phyloP scores from a whole-genome alignment of 1,140 invertebrate genomes.

The Brachionus calyciflorus region DNA sequence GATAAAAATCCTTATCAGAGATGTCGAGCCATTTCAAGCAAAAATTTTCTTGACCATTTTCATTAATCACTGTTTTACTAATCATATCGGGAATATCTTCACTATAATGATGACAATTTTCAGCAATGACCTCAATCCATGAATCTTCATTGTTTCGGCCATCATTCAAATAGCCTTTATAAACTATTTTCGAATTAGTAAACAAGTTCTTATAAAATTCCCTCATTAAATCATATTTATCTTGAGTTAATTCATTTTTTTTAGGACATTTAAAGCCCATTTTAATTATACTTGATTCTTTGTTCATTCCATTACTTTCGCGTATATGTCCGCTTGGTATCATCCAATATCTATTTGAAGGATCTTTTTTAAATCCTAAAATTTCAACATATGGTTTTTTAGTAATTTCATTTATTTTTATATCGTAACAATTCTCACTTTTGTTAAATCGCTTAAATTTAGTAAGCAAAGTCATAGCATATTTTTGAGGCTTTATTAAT shows the following conservation, averaged over 20 bases:
- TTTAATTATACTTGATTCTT: not conserved
- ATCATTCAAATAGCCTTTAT: slow-evolving; percentile 16
- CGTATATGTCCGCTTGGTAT: not conserved
- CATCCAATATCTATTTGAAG: slow-evolving; percentile 11
- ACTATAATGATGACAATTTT: slow-evolving; percentile 25
- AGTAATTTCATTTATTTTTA: not conserved
- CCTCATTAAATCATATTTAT: not conserved
- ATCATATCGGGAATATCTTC: not conserved
- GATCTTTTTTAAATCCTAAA: slow-evolving; percentile 13
- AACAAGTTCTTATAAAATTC: not conserved
- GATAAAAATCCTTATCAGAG: not conserved
- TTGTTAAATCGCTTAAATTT: not conserved
- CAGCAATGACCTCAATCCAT: slow-evolving; percentile 12
- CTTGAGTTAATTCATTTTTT: not conserved
- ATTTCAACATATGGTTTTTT: slow-evolving; percentile 32
- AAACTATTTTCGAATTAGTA: slow-evolving; percentile 14
- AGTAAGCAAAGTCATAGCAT: not conserved
- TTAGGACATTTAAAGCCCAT: not conserved
- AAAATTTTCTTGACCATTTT: not conserved
- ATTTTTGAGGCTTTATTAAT: no score
- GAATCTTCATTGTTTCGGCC: not conserved
- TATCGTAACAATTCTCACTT: not conserved
- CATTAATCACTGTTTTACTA: not conserved
- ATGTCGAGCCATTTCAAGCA: slow-evolving; percentile 2
- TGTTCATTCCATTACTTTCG: not conserved